A percentile compares a stretch with the other conserved stretches of the same genome.
phyloP scores from a whole-genome alignment of 1,140 invertebrate species.

The Fopius arisanus region DNA sequence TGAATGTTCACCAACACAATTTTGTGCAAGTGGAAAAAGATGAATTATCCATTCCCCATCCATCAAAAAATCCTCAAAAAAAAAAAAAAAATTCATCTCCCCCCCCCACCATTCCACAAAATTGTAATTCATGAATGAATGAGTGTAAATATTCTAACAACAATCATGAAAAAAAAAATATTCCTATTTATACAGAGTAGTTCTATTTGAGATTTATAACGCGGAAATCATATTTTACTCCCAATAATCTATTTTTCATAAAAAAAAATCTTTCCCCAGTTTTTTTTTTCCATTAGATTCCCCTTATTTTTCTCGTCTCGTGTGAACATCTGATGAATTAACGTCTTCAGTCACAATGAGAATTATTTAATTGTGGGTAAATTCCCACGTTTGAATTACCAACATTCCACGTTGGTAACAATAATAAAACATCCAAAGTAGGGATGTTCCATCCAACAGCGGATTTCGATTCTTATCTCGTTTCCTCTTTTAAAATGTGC shows the following conservation, averaged over 20 bases:
- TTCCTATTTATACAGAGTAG: background rate
- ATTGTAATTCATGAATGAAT: background rate
- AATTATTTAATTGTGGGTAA: slow-evolving; percentile 65
- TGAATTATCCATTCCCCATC: background rate
- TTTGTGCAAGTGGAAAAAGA: background rate
- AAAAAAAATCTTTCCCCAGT: background rate
- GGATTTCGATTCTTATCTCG: slow-evolving; percentile 57
- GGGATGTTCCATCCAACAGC: slow-evolving; percentile 42
- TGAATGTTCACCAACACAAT: background rate
- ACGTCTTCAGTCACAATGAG: slow-evolving; percentile 48
- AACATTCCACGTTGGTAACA: slow-evolving; percentile 55
- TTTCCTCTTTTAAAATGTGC: slow-evolving; percentile 49
- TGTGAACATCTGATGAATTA: slow-evolving; percentile 59
- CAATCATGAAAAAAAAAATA: background rate
- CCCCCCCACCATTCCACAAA: background rate
- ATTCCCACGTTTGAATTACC: slow-evolving; percentile 57
- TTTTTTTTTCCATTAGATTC: background rate
- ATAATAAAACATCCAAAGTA: slow-evolving; percentile 55
- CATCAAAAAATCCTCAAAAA: background rate
- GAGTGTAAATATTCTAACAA: background rate
- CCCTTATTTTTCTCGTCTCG: slow-evolving; percentile 50
- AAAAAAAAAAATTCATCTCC: background rate
- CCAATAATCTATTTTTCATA: background rate
- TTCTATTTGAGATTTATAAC: background rate
- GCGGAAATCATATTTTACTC: background rate